A percentile compares a stretch with the other conserved stretches of the same genome.
Evolutionary conservation across 1,140 invertebrate species (phyloP).

Genomic region (Branchinecta lynchi): DNA sequence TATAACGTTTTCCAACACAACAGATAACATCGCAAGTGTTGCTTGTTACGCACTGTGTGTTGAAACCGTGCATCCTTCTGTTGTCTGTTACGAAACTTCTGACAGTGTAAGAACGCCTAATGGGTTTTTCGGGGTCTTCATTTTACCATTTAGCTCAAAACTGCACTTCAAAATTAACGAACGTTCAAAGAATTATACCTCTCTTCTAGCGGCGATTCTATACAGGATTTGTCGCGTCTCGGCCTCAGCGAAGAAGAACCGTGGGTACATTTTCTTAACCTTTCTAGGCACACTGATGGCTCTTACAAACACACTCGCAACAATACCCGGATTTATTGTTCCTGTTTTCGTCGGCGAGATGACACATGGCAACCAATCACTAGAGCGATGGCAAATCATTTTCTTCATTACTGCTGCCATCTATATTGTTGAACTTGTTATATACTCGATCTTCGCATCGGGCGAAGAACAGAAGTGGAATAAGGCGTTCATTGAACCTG

Average conservation of each 20-base stretch:
- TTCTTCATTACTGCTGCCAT: slow-evolving; percentile 63
- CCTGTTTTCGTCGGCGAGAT: slow-evolving; percentile 40
- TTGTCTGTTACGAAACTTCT: too few relatives aligned
- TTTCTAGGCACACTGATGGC: slow-evolving; percentile 36
- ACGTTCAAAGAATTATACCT: slow-evolving; percentile 10
- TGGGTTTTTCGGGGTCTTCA: too few relatives aligned
- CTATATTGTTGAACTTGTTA: slow-evolving; percentile 53
- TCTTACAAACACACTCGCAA: slow-evolving; percentile 39
- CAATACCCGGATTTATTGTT: slow-evolving; percentile 38
- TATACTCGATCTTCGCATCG: slow-evolving; percentile 59
- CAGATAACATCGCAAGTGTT: too few relatives aligned
- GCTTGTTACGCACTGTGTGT: too few relatives aligned
- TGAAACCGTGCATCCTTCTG: too few relatives aligned
- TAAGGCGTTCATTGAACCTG: too few relatives aligned
- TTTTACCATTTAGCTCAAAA: not conserved
- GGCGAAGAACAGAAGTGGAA: slow-evolving; percentile 74
- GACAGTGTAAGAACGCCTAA: too few relatives aligned
- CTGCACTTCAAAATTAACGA: too few relatives aligned
- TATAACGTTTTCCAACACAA: too few relatives aligned
- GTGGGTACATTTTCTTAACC: not conserved
- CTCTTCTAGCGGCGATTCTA: too few relatives aligned
- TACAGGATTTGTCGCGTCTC: too few relatives aligned
- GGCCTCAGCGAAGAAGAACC: too few relatives aligned
- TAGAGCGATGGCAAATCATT: slow-evolving; percentile 62
- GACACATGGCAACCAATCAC: slow-evolving; percentile 46